Evolutionary conservation across 2,113 vertebrate species (phyloP).

Genomic region (Tragelaphus scriptus): DNA sequence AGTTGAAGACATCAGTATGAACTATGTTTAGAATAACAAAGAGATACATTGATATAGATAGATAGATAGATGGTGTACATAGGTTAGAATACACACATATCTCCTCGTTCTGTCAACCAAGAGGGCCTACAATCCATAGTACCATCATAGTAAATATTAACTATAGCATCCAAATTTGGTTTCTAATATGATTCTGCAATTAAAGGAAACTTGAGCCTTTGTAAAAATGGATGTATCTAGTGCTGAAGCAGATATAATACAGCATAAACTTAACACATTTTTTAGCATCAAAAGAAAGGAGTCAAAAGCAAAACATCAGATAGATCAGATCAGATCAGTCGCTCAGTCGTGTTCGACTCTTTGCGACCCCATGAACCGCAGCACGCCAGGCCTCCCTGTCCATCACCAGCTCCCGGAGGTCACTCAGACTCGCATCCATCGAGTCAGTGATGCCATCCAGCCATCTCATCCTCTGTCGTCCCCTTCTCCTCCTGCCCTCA

Average conservation of each 20-base stretch:
- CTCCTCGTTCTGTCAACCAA: background rate
- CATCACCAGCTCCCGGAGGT: too few relatives aligned
- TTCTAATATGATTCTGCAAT: background rate
- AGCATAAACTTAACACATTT: background rate
- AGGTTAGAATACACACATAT: background rate
- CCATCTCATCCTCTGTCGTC: too few relatives aligned
- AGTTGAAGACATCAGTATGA: background rate
- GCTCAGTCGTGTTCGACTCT: too few relatives aligned
- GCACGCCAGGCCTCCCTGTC: too few relatives aligned
- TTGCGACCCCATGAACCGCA: too few relatives aligned
- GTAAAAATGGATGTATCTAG: background rate
- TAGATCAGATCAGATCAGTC: too few relatives aligned
- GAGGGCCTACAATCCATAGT: background rate
- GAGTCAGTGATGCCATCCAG: too few relatives aligned
- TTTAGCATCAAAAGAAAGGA: background rate
- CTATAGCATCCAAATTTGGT: background rate
- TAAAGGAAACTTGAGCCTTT: background rate
- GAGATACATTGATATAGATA: background rate
- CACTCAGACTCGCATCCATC: too few relatives aligned
- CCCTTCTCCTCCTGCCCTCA: too few relatives aligned
- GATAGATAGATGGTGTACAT: background rate
- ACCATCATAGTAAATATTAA: background rate
- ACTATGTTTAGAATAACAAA: background rate
- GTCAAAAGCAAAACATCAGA: background rate
- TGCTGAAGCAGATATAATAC: background rate